A percentile compares a stretch with the other conserved stretches of the same genome.
These are phyloP conservation scores for Tyrannus savana DNA, from an alignment of 2,113 vertebrate species.

Conservation along the genomic window DNA sequence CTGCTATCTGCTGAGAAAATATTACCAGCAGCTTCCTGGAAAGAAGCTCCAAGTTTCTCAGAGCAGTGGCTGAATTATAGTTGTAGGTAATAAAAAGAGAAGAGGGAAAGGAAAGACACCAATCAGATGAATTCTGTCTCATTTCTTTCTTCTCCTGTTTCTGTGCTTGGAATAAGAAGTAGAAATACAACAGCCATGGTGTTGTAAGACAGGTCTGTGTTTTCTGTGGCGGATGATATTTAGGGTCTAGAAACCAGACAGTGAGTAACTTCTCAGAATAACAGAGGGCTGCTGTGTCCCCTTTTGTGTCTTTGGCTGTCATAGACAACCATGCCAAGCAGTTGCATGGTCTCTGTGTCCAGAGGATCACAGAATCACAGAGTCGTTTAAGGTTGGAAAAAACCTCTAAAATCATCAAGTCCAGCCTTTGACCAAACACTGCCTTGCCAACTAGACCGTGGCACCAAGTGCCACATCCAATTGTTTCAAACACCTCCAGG, in stretches of 20 bases:
- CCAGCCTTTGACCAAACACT: not conserved
- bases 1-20: not conserved
- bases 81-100: not conserved
- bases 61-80: not conserved
- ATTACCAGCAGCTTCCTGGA: not conserved
- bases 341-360: not conserved
- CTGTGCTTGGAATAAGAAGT: not conserved
- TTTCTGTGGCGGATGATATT: not conserved
- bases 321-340: not conserved
- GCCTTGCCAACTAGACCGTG: not conserved
- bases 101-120: not conserved
- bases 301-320: not conserved
- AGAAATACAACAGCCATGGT: not conserved
- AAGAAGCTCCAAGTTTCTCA: not conserved
- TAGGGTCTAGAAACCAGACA: not conserved
- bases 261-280: not conserved
- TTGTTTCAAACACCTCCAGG: not conserved
- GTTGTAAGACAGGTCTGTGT: not conserved
- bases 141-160: not conserved
- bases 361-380: not conserved
- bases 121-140: not conserved
- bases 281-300: not conserved
- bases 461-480: rapidly evolving
- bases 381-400: not conserved
- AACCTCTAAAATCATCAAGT: not conserved